Conservation (phyloP, 2,888 invertebrate species). For the Isoperla grammatica region DNA sequence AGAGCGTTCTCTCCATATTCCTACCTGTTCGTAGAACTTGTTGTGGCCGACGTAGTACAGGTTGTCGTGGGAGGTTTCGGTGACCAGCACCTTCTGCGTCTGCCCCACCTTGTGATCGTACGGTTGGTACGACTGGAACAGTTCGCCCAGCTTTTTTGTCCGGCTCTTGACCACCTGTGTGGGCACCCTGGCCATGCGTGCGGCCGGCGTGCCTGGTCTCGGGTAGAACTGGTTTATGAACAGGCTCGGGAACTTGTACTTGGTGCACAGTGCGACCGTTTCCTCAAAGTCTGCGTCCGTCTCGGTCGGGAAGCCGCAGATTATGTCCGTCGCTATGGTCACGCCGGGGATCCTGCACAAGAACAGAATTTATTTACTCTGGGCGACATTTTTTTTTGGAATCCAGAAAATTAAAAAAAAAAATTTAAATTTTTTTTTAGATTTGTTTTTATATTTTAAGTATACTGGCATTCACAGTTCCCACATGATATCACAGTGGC, state of each 20-base stretch:
- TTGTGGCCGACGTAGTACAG: conserved; percentile 92
- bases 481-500: too few relatives aligned
- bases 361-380: too few relatives aligned
- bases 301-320: conserved; percentile 98
- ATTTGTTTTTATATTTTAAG: too few relatives aligned
- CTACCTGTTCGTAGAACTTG: conserved; percentile 84
- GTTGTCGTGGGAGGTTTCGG: conserved; percentile 88
- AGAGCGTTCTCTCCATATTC: neutral
- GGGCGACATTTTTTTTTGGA: too few relatives aligned
- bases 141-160: conserved; percentile 79
- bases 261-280: conserved; percentile 73
- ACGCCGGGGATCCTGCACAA: conserved; percentile 71
- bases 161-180: conserved; percentile 80
- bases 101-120: conserved; percentile 60
- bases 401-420: too few relatives aligned
- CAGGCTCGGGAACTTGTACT: conserved; percentile 86
- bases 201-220: conserved; percentile 93
- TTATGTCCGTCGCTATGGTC: conserved; percentile 96
- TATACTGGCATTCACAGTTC: too few relatives aligned
- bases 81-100: conserved; percentile 75
- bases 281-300: conserved; percentile 83
- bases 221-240: conserved; percentile 99
- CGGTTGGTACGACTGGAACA: conserved; percentile 83
- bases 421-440: too few relatives aligned
- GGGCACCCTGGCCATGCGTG: conserved; percentile 77